These are phyloP conservation scores for Lysandra coridon DNA, from an alignment of 2,888 invertebrate species.

Conservation along the genomic window DNA sequence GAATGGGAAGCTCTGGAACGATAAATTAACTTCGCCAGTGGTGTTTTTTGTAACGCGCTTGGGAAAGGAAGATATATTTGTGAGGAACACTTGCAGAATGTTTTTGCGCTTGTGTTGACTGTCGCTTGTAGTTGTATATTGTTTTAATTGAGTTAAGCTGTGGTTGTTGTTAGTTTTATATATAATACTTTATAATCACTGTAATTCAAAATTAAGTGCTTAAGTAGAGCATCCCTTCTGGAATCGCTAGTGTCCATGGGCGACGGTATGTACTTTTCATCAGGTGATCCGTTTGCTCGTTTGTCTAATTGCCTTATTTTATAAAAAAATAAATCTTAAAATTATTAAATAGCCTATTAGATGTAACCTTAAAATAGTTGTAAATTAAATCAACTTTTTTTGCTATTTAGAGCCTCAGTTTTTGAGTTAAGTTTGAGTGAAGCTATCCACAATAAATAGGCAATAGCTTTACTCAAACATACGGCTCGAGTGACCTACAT, in stretches of 20 bases:
- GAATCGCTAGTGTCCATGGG: too few species aligned
- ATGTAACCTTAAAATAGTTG: too few species aligned
- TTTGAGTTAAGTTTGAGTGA: not conserved
- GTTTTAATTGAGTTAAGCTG: not conserved
- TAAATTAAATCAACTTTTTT: too few species aligned
- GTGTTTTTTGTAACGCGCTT: slow-evolving; percentile 36
- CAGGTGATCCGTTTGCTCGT: too few species aligned
- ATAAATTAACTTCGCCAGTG: slow-evolving; percentile 39
- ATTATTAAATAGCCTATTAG: too few species aligned
- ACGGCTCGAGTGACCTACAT: slow-evolving; percentile 7
- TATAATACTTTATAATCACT: not conserved
- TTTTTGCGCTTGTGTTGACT: not conserved
- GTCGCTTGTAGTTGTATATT: not conserved
- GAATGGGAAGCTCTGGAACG: slow-evolving; percentile 35
- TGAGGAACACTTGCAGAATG: slow-evolving; percentile 2
- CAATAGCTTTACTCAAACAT: not conserved
- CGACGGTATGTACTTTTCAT: too few species aligned
- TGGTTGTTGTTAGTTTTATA: not conserved
- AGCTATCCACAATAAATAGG: not conserved
- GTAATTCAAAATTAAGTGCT: not conserved
- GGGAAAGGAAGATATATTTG: slow-evolving; percentile 26
- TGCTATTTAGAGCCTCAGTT: not conserved
- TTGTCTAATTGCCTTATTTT: too few species aligned
- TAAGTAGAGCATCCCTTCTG: too few species aligned
- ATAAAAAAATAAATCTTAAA: too few species aligned